A percentile compares a stretch with the other conserved stretches of the same genome.
These are phyloP conservation scores for Saccostrea echinata DNA, from an alignment of 1,140 invertebrate genomes.

Conservation along the genomic window DNA sequence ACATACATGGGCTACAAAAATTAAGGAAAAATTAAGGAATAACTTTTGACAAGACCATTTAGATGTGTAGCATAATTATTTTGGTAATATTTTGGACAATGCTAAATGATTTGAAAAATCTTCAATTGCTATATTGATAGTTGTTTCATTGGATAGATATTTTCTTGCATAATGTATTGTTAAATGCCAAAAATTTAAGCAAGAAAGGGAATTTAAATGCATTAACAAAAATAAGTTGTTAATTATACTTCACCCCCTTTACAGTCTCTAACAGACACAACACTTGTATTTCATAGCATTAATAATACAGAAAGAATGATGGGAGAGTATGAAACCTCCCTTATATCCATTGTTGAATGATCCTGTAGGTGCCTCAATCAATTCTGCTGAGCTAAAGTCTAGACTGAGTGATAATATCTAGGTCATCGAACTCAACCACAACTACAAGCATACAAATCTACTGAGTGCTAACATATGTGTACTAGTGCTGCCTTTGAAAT, in stretches of 20 bases:
- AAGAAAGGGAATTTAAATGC: background rate
- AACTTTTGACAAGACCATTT: too few species aligned
- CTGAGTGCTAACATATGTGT: background rate
- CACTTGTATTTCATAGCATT: too few species aligned
- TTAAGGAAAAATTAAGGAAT: too few species aligned
- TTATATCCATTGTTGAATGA: background rate
- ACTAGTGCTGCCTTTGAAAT: background rate
- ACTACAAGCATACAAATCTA: background rate
- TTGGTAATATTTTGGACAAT: too few species aligned
- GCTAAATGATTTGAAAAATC: background rate
- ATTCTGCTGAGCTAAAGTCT: conserved; percentile 36
- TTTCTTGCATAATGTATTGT: background rate
- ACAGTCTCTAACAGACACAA: too few species aligned
- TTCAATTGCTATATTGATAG: background rate
- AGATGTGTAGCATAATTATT: too few species aligned
- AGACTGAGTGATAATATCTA: conserved; percentile 34
- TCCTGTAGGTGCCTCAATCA: conserved; percentile 25
- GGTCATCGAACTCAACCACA: conserved; percentile 31
- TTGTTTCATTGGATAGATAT: background rate
- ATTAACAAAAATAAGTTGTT: background rate
- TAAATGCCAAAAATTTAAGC: background rate
- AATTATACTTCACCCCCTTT: too few species aligned
- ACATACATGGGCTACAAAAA: too few species aligned
- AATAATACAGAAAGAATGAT: too few species aligned
- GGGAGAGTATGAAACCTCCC: background rate